Base-by-base conservation (phyloP, 2,888 invertebrate genomes). In the Scaptomyza polygonia region DNA sequence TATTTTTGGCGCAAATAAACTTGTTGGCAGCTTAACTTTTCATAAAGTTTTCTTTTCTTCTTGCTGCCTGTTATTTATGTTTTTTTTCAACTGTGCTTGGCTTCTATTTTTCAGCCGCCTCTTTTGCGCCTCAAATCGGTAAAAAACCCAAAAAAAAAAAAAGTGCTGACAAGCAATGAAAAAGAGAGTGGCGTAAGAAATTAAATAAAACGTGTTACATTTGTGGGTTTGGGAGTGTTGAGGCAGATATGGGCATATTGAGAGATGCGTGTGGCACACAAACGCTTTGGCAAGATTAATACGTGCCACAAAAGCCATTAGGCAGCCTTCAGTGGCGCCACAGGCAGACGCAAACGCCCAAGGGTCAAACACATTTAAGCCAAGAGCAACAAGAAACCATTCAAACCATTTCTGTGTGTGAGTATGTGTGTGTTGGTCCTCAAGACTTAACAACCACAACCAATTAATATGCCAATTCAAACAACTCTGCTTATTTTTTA, bases 11-110 rank as follows among this genome's bases (percentile, higher is more conserved):
- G 70, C 77, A 86, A 86, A 86, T 86, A 84, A 86, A 84, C 84
- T 86, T 84, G 84, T 86, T 84, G 83, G 86, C 83, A 84, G 83
- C 86, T 84, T 83, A 86, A 84, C 83, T 86, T 83, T 83, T 84
- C 67, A 68, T 67, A 84, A 78, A 78, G 71, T 74, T 72, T 78
- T 49, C 21, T 21, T 57, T 47, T 48, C 49, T 39, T 39, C 39
- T 45, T 65, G 32, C 48, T 48, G 27, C 18, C 21, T 47, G 14
- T 40, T 30, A 16, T 36, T 47, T 45, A 25, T 27, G 14, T 40
- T 29, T 8, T 36, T 45, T 32, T 47, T 55, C 56, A 25, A 25
- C 4, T 29, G 45, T 59, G 63, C 47, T 51, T 68, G 47, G 58
- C 45, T 61, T 74, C 79, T 85, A 64, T 70, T 85, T 85, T 79